Evolutionary conservation across 2,113 vertebrate genomes (phyloP).

Genomic region (Protobothrops mucrosquamatus): DNA sequence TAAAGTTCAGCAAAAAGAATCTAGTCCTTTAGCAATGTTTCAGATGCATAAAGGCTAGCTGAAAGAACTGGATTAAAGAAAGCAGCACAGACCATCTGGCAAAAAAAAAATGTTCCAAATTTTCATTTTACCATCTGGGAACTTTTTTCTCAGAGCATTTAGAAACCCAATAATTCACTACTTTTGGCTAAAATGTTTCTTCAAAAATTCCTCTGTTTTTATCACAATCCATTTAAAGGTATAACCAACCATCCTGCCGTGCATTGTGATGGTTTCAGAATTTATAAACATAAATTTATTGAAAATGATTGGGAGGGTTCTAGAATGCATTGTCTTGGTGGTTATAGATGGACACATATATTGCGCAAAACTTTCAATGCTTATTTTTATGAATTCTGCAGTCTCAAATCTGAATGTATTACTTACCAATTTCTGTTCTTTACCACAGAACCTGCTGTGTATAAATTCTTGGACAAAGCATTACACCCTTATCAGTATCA

Average conservation of each 20-base stretch:
- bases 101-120: background rate
- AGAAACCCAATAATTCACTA: background rate
- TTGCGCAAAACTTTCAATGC: no score
- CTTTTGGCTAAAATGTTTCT: background rate
- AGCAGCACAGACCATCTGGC: background rate
- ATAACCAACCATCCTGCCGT: background rate
- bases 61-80: background rate
- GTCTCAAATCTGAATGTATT: background rate
- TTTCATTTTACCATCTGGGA: background rate
- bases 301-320: background rate
- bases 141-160: background rate
- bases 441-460: no score
- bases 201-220: background rate
- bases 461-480: background rate
- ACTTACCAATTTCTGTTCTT: background rate
- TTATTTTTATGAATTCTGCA: background rate
- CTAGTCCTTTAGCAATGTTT: background rate
- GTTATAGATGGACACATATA: background rate
- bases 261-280: background rate
- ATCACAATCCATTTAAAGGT: background rate
- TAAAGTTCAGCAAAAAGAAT: background rate
- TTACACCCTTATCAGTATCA: background rate
- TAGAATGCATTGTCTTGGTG: background rate
- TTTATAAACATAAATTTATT: background rate
- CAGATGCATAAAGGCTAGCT: background rate